Conservation (phyloP, 2,797 vertebrate species). For the Intellagama lesueurii region DNA sequence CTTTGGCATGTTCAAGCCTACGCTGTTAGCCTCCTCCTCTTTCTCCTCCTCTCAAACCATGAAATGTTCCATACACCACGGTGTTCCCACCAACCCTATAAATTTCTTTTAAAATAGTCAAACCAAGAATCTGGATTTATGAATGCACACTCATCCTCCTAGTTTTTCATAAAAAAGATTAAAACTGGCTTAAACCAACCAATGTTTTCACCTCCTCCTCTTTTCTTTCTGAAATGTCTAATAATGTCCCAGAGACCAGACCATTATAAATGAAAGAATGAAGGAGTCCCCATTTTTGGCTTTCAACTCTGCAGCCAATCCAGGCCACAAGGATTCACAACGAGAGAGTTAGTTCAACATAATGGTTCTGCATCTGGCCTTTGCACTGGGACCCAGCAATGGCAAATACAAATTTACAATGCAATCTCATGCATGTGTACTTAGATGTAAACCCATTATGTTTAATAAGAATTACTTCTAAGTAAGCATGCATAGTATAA, state of each 20-base stretch:
- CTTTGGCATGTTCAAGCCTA: too few species aligned
- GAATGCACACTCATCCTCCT: neutral
- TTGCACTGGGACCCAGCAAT: neutral
- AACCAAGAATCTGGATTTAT: constrained; percentile 11
- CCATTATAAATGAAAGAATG: neutral
- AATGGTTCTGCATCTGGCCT: neutral
- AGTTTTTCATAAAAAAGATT: neutral
- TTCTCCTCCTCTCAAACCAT: neutral
- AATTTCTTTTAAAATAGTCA: neutral
- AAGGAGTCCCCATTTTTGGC: neutral
- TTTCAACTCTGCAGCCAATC: neutral
- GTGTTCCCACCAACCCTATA: neutral
- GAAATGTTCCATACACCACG: neutral
- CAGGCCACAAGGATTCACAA: neutral
- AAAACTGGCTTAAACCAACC: neutral
- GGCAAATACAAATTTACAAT: too few species aligned
- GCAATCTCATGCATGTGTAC: neutral
- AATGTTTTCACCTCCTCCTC: neutral
- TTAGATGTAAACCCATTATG: neutral
- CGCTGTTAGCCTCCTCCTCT: neutral
- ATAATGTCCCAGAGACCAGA: too few species aligned
- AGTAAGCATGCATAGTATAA: neutral
- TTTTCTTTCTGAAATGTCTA: neutral
- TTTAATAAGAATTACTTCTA: neutral
- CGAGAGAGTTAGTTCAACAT: neutral